A percentile compares a stretch with the other conserved stretches of the same genome.
These are phyloP conservation scores for Agrochola litura DNA, from an alignment of 2,888 invertebrate species.

Conservation along the genomic window DNA sequence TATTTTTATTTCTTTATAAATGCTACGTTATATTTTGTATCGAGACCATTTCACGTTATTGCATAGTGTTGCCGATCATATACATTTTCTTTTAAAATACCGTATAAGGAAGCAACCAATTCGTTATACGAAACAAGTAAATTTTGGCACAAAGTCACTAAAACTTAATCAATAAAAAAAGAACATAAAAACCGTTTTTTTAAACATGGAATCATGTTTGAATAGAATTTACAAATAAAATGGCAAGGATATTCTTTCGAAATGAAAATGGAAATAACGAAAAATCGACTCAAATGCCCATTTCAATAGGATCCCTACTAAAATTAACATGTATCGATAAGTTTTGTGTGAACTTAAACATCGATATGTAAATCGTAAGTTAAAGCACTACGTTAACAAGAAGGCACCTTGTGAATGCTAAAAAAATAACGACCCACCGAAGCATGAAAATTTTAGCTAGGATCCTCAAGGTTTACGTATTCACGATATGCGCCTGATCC, in stretches of 20 bases:
- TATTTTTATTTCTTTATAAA: conserved; percentile 71
- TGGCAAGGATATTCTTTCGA: conserved; percentile 8
- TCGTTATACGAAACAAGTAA: conserved; percentile 48
- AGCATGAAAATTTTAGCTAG: conserved; percentile 69
- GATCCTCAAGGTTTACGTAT: conserved; percentile 73
- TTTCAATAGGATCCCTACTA: conserved; percentile 61
- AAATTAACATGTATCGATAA: conserved; percentile 71
- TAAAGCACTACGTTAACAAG: conserved; percentile 52
- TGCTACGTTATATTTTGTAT: conserved; percentile 70
- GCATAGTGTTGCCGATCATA: conserved; percentile 48
- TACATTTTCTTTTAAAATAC: conserved; percentile 50
- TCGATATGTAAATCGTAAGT: conserved; percentile 57
- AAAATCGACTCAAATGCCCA: conserved; percentile 64
- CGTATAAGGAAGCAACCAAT: conserved; percentile 47
- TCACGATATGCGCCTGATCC: conserved; percentile 67
- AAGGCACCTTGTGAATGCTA: conserved; percentile 72
- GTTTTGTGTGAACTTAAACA: conserved; percentile 49
- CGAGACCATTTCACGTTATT: conserved; percentile 67
- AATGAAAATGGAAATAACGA: conserved; percentile 56
- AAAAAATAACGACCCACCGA: conserved; percentile 50
- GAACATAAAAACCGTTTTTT: conserved; percentile 42
- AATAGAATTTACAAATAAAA: conserved; percentile 9
- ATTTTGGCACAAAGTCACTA: conserved; percentile 67
- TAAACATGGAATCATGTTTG: conserved; percentile 25
- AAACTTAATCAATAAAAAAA: conserved; percentile 30